Conservation (phyloP, 2,113 vertebrate species). For the Parotia lawesii region DNA sequence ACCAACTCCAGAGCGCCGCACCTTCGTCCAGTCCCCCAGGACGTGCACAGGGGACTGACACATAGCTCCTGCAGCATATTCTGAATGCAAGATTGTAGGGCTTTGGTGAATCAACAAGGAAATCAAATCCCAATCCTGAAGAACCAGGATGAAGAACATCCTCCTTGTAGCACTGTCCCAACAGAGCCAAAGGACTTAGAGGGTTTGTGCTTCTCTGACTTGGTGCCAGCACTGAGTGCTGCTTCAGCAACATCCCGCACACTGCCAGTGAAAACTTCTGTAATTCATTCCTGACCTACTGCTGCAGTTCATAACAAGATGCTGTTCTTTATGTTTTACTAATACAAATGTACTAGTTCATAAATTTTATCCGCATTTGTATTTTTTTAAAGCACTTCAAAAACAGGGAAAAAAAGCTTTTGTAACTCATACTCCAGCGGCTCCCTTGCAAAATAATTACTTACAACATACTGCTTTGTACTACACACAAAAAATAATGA, state of each 20-base stretch:
- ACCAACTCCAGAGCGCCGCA: neutral
- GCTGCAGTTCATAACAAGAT: neutral
- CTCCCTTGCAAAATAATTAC: neutral
- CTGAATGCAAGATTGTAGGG: neutral
- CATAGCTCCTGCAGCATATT: neutral
- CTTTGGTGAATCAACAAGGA: neutral
- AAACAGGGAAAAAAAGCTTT: neutral
- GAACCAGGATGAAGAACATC: neutral
- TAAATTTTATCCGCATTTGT: neutral
- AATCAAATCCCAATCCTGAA: neutral
- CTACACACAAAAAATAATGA: neutral
- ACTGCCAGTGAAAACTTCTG: neutral
- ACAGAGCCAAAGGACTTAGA: neutral
- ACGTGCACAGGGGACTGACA: neutral
- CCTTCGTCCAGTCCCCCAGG: neutral
- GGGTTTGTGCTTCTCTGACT: neutral
- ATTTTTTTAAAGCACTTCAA: neutral
- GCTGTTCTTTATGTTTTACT: neutral
- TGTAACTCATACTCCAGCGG: neutral
- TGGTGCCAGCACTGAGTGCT: neutral
- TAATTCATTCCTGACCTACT: neutral
- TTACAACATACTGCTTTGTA: neutral
- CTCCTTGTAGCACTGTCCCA: neutral
- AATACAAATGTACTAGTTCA: neutral
- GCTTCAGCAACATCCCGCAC: neutral